Percentiles rank a stretch among this genome's conserved stretches.
Evolutionary conservation across 2,888 invertebrate species (phyloP).

Genomic region (Crematogaster levior): DNA sequence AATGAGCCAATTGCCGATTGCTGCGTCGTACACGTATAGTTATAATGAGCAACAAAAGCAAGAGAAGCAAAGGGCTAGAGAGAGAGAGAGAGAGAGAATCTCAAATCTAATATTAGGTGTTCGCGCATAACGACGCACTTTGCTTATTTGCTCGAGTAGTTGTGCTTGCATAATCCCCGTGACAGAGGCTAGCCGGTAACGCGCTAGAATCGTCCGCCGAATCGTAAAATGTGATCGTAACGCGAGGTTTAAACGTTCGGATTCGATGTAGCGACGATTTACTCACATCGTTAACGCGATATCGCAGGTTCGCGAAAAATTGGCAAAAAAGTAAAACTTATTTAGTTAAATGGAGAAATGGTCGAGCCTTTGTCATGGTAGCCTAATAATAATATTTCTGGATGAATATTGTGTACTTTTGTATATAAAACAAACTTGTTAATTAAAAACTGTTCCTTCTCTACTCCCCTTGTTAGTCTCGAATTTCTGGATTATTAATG

Average conservation of each 20-base stretch:
- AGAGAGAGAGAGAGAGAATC: slow-evolving; percentile 3
- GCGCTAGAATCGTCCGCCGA: slow-evolving; percentile 10
- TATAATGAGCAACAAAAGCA: slow-evolving; percentile 51
- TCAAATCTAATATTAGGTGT: slow-evolving; percentile 40
- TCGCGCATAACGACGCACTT: slow-evolving; percentile 35
- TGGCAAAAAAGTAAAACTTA: too few relatives aligned
- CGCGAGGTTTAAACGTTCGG: slow-evolving; percentile 13
- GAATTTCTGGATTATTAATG: neutral
- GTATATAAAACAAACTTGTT: neutral
- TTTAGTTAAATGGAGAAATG: neutral
- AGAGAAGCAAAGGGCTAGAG: neutral
- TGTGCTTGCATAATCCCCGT: slow-evolving; percentile 39
- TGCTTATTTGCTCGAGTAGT: slow-evolving; percentile 10
- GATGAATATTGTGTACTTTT: neutral
- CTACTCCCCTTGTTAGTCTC: neutral
- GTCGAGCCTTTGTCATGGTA: neutral
- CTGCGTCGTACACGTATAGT: slow-evolving; percentile 54
- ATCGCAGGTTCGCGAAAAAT: neutral
- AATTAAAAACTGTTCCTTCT: neutral
- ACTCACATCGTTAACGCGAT: neutral
- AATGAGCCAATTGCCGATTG: slow-evolving; percentile 68
- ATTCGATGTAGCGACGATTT: slow-evolving; percentile 7
- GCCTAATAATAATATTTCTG: neutral
- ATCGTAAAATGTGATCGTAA: slow-evolving; percentile 47
- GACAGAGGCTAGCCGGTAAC: slow-evolving; percentile 29